Evolutionary conservation across 2,888 invertebrate genomes (phyloP).

Genomic region (Mimumesa dahlbomi): DNA sequence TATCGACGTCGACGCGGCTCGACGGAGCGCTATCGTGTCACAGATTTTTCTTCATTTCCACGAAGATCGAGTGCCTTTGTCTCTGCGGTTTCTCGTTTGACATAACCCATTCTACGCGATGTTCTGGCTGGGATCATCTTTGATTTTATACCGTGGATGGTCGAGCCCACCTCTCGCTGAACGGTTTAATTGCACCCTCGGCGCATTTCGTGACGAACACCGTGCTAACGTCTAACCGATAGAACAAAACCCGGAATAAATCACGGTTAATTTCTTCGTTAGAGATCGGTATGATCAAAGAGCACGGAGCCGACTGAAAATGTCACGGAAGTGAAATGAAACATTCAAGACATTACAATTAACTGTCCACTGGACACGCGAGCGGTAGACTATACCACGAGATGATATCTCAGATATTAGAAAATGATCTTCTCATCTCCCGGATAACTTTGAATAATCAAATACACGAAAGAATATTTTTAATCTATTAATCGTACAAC

Average conservation of each 20-base stretch:
- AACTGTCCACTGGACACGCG: too few species aligned
- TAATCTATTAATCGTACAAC: too few species aligned
- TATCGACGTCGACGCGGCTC: constrained; percentile 43
- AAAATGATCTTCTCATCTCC: too few species aligned
- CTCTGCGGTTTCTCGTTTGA: constrained; percentile 32
- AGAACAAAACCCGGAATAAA: constrained; percentile 23
- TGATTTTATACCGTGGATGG: constrained; percentile 42
- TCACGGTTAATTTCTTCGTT: constrained; percentile 46
- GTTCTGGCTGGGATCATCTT: background rate
- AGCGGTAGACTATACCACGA: too few species aligned
- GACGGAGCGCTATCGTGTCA: constrained; percentile 41
- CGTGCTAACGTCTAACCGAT: constrained; percentile 12
- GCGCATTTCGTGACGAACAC: constrained; percentile 9
- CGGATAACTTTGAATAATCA: too few species aligned
- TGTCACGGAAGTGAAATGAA: constrained; percentile 28
- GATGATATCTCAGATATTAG: too few species aligned
- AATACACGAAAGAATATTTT: too few species aligned
- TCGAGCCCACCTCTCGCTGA: constrained; percentile 45
- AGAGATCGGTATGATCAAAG: constrained; percentile 38
- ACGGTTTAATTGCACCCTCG: constrained; percentile 50
- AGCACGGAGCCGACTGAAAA: constrained; percentile 25
- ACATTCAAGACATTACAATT: constrained; percentile 42
- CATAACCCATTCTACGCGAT: constrained; percentile 1
- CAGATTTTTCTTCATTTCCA: constrained; percentile 55
- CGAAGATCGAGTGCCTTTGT: constrained; percentile 47